phyloP scores from a whole-genome alignment of 2,797 vertebrate species.

The Aratinga solstitialis region DNA sequence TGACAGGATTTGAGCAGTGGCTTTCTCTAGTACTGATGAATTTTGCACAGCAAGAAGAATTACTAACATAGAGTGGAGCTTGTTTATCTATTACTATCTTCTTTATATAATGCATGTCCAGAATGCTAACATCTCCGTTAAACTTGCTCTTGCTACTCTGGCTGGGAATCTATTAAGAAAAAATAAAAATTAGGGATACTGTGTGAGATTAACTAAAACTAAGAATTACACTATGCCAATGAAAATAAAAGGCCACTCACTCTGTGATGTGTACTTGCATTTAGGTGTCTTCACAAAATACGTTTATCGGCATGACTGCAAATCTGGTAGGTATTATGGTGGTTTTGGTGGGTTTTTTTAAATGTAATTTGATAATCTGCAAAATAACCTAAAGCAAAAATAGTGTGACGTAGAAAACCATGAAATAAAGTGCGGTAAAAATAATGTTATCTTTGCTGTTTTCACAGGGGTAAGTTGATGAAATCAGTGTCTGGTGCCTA shows the following conservation, averaged over 20 bases:
- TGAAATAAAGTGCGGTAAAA: background rate
- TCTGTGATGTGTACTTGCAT: background rate
- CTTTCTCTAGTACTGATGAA: background rate
- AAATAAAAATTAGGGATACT: background rate
- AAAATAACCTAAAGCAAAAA: background rate
- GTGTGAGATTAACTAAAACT: background rate
- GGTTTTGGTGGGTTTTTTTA: background rate
- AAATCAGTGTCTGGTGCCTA: background rate
- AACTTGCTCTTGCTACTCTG: background rate
- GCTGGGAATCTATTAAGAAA: background rate
- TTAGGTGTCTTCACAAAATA: background rate
- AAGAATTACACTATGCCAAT: background rate
- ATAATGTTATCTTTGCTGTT: background rate
- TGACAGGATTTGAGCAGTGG: background rate
- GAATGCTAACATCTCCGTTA: background rate
- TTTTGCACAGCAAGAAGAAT: background rate
- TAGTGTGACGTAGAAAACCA: background rate
- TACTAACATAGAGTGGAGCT: background rate
- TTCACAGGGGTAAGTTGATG: background rate
- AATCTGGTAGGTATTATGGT: background rate
- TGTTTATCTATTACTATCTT: background rate
- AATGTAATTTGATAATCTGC: background rate
- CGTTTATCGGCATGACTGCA: background rate
- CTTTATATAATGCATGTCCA: background rate
- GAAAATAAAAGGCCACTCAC: background rate